These are phyloP conservation scores for Eretmocerus hayati DNA, from an alignment of 2,888 invertebrate species.

Conservation along the genomic window DNA sequence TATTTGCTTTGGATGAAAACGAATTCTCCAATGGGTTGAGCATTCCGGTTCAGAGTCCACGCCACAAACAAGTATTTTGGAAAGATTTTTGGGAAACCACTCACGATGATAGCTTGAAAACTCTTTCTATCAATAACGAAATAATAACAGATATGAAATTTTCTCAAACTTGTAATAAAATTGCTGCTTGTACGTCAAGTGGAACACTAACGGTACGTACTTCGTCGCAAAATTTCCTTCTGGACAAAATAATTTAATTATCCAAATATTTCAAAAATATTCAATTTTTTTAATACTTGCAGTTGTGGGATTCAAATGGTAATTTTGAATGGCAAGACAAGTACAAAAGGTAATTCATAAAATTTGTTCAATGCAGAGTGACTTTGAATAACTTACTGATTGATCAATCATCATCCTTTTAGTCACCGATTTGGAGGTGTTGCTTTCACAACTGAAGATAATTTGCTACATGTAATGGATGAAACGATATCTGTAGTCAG, in stretches of 20 bases:
- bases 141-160: constrained; percentile 35
- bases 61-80: constrained; percentile 38
- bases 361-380: neutral
- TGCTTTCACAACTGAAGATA: constrained; percentile 27
- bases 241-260: constrained; percentile 1
- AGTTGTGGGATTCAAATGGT: constrained; percentile 37
- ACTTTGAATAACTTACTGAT: too few species aligned
- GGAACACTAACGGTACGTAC: constrained; percentile 34
- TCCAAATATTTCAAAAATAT: neutral
- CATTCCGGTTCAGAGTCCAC: constrained; percentile 30
- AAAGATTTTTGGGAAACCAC: constrained; percentile 27
- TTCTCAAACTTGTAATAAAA: constrained; percentile 26
- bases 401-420: constrained; percentile 7
- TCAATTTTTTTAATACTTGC: neutral
- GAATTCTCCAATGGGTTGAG: constrained; percentile 21
- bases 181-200: constrained; percentile 36
- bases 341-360: constrained; percentile 14
- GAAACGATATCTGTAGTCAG: constrained; percentile 31
- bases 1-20: constrained; percentile 42
- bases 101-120: constrained; percentile 33
- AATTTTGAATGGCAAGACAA: constrained; percentile 16
- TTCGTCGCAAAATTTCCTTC: neutral
- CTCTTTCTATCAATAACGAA: constrained; percentile 29
- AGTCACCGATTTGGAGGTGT: constrained; percentile 24
- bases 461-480: constrained; percentile 35